Base-by-base conservation (phyloP, 2,797 vertebrate genomes). In the Miichthys miiuy region DNA sequence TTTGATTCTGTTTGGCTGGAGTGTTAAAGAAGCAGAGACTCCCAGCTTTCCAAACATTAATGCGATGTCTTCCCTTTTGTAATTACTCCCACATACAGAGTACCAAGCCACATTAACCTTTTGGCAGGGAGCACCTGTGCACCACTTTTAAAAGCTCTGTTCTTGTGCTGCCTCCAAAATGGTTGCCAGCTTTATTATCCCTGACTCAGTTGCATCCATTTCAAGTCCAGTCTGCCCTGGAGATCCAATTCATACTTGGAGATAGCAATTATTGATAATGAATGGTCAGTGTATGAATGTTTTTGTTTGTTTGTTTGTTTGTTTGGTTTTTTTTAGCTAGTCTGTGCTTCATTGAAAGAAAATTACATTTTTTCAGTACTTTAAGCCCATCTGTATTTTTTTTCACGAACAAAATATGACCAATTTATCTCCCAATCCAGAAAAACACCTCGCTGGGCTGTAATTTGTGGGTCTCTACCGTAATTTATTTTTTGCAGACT, bases 41-140 rank as follows among this genome's bases (percentile, higher is more conserved):
- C 46, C 71, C 20, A 17, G 78, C 68, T 64, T 56, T 73, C 65
- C 54, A 71, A 79, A 71, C 78, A 67, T 77, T 61, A 60, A 86
- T 72, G 79, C 63, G 79, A 69, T 74, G 81, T 69, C 58, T 76
- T 62, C 66, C 50, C 63, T 68, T 81, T 73, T 75, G 79, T 82
- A 88, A 88, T 91, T 84, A 89, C 86, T 82, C 80, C 72, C 79
- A 80, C 83, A 77, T 51, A 46, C 68, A 20, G 68, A 83, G 60
- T 48, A 51, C 44, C 30, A 48, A 81, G 85, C 62, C 66, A 84
- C 88, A 87, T 93, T 91, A 94, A 92, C 92, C 90, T 90, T 89
- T 87, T 91, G 85, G 66, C 89, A 80, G 9, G 13, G 42, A 73
- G 72, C 82, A 91, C 84, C 77, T 72, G 81, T 73, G 56, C 68